These are phyloP conservation scores for Hemistola chrysoprasaria DNA, from an alignment of 2,888 invertebrate species.

Conservation along the genomic window DNA sequence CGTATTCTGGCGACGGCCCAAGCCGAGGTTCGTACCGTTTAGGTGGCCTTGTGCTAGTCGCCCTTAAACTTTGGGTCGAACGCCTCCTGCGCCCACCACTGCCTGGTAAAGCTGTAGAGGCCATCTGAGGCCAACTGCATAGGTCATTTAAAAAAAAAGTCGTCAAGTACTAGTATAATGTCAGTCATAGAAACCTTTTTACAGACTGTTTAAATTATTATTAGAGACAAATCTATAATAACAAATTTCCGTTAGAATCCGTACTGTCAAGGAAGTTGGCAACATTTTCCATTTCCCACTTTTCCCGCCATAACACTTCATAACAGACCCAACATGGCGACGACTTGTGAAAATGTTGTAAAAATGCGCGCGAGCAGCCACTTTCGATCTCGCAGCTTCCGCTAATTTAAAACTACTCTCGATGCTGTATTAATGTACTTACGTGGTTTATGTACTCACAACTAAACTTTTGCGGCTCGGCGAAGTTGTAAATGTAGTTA, in stretches of 20 bases:
- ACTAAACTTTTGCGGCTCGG: not conserved
- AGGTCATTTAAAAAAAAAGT: too few species aligned
- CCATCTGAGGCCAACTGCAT: too few species aligned
- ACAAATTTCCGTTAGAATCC: slow-evolving; percentile 22
- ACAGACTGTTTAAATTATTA: too few species aligned
- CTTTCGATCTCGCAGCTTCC: slow-evolving; percentile 56
- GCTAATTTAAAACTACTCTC: slow-evolving; percentile 41
- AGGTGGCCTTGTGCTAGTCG: too few species aligned
- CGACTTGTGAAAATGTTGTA: slow-evolving; percentile 58
- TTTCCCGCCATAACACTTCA: slow-evolving; percentile 35
- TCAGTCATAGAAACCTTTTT: too few species aligned
- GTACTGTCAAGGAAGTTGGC: slow-evolving; percentile 10
- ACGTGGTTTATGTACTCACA: slow-evolving; percentile 2
- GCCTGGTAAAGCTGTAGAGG: too few species aligned
- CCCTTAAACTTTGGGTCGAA: too few species aligned
- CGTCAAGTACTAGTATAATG: too few species aligned
- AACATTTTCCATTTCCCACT: slow-evolving; percentile 36
- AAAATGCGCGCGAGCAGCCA: slow-evolving; percentile 45
- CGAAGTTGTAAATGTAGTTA: not conserved
- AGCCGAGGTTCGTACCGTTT: too few species aligned
- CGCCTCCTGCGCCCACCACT: too few species aligned
- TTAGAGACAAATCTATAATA: too few species aligned
- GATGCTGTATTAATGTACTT: slow-evolving; percentile 20
- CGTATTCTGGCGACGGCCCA: too few species aligned
- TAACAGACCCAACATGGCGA: slow-evolving; percentile 26